Conservation (phyloP, 2,113 vertebrate species). For the Riparia riparia region DNA sequence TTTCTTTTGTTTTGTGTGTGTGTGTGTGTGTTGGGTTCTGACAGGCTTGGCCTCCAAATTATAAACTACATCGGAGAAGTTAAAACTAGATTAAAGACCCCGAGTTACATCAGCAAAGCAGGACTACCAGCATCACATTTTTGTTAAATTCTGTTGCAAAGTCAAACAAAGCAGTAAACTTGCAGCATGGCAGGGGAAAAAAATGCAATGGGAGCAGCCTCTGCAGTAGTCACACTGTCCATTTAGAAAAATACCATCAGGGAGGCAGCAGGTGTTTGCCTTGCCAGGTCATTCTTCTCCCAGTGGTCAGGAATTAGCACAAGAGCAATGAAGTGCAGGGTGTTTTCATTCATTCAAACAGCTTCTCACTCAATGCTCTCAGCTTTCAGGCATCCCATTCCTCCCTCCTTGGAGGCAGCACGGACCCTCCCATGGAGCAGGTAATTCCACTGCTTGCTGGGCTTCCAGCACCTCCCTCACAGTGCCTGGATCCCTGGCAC, state of each 20-base stretch:
- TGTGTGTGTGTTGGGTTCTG: background rate
- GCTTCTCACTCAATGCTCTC: background rate
- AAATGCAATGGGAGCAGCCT: background rate
- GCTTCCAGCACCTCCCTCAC: background rate
- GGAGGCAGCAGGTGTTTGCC: background rate
- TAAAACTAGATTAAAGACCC: background rate
- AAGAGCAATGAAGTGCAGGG: background rate
- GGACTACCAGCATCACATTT: background rate
- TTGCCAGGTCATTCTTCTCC: background rate
- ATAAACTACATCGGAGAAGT: background rate
- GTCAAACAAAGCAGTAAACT: background rate
- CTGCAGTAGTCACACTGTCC: background rate
- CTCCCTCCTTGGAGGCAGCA: background rate
- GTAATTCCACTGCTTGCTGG: background rate
- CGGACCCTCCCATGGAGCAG: accelerated
- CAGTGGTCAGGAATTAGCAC: background rate
- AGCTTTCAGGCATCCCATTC: background rate
- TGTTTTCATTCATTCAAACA: background rate
- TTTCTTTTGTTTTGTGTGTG: too few species aligned
- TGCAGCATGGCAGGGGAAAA: background rate
- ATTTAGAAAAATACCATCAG: background rate
- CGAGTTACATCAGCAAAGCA: background rate
- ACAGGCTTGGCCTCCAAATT: background rate
- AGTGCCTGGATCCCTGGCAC: background rate
- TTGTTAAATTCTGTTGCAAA: background rate